Base-by-base conservation (phyloP, 2,113 vertebrate species). In the Oenanthe melanoleuca region DNA sequence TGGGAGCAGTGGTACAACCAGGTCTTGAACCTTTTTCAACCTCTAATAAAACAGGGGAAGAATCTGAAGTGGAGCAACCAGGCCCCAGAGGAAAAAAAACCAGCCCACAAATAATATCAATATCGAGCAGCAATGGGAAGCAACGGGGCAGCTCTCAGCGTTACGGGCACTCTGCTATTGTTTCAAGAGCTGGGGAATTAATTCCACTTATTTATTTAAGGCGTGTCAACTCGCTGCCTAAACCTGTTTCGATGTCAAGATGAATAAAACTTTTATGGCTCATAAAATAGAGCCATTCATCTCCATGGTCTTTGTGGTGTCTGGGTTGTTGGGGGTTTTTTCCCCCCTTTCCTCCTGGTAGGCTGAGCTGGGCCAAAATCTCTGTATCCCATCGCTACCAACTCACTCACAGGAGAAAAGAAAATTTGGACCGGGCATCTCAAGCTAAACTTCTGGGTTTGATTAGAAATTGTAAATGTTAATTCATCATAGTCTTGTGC, bases 181-280 rank as follows among this genome's bases (percentile, higher is more conserved):
- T 98, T 98, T 98, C 98, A 96, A 98, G 98, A 97, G 94, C 97
- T 84, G 85, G 97, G 96, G 98, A 98, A 99, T 98, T 98, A 98
- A 98, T 98, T 98, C 98, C 98, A 98, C 97, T 98, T 98, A 98
- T 99, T 99, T 99, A 99, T 99, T 99, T 99, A 99, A 99, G 99
- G 98, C 98, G 98, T 98, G 98, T 99, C 98, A 98, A 99, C 98
- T 99, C 97, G 86, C 98, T 98, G 98, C 98, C 98, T 98, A 99
- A 99, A 98, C 98, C 98, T 98, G 98, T 99, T 98, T 99, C 96
- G 63, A 98, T 98, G 98, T 98, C 98, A 98, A 98, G 98, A 99
- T 99, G 99, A 99, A 99, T 99, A 99, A 99, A 99, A 99, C 98
- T 99, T 99, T 99, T 99, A 99, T 99, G 98, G 98, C 98, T 99